Evolutionary conservation across 2,113 vertebrate species (phyloP).

Genomic region (Nesogale talazaci): DNA sequence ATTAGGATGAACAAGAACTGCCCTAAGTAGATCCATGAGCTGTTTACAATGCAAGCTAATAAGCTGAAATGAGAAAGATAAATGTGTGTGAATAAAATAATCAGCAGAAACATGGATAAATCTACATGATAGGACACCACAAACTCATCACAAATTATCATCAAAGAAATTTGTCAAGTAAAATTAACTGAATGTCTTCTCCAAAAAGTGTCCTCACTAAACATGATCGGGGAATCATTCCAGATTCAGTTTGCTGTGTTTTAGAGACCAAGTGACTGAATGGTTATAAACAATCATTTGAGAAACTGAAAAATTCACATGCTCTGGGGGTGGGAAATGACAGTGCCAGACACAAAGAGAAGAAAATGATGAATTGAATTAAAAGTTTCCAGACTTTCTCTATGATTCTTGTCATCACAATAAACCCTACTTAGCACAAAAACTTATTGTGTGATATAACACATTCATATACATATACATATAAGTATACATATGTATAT

Average conservation of each 20-base stretch:
- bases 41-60: slow-evolving; percentile 1
- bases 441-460: no score
- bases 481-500: no score
- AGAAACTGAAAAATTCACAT: slow-evolving; percentile 30
- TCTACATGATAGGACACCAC: not conserved
- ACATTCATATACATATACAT: no score
- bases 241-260: not conserved
- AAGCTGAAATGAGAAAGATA: slow-evolving; percentile 42
- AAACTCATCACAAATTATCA: not conserved
- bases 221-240: not conserved
- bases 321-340: not conserved
- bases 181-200: not conserved
- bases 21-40: not conserved
- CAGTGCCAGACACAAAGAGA: not conserved
- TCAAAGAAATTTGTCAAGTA: not conserved
- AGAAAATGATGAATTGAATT: slow-evolving; percentile 16
- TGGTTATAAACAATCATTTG: not conserved
- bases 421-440: no score
- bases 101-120: not conserved
- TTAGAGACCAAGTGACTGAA: not conserved
- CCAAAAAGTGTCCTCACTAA: not conserved
- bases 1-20: not conserved
- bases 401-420: not conserved
- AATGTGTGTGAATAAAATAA: not conserved
- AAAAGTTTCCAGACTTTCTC: slow-evolving; percentile 15